Evolutionary conservation across 1,140 invertebrate genomes (phyloP).

Genomic region (Littorina saxatilis): DNA sequence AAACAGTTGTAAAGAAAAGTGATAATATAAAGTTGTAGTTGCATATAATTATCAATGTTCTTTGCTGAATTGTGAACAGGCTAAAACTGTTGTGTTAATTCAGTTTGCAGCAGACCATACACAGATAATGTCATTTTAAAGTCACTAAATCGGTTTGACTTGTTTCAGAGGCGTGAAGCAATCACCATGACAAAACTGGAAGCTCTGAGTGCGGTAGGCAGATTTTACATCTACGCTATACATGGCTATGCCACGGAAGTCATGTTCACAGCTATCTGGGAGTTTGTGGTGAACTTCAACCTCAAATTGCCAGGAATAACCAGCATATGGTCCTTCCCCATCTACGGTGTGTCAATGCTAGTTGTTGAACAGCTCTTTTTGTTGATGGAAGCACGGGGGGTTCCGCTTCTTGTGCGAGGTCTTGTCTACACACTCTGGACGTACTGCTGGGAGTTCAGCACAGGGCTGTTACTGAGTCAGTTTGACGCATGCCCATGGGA

Average conservation of each 20-base stretch:
- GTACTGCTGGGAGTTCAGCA: constrained; percentile 78
- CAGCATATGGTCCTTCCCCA: constrained; percentile 78
- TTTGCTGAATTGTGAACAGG: no score
- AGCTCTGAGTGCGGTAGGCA: constrained; percentile 56
- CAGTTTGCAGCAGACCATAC: no score
- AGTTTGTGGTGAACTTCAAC: constrained; percentile 77
- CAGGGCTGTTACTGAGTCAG: constrained; percentile 75
- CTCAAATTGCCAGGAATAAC: constrained; percentile 77
- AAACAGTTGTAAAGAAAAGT: no score
- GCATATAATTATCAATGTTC: no score
- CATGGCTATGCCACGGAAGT: constrained; percentile 79
- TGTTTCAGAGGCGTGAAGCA: no score
- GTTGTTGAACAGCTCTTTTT: constrained; percentile 76
- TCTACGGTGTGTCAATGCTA: constrained; percentile 76
- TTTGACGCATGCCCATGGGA: constrained; percentile 79
- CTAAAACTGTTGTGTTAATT: no score
- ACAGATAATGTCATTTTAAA: no score
- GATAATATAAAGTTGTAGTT: no score
- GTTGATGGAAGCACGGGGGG: constrained; percentile 53
- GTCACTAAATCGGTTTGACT: no score
- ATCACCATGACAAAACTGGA: constrained; percentile 29
- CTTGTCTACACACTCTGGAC: constrained; percentile 77
- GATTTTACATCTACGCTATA: constrained; percentile 78
- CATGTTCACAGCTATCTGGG: constrained; percentile 78
- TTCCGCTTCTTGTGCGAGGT: constrained; percentile 74